A percentile compares a stretch with the other conserved stretches of the same genome.
Evolutionary conservation across 1,140 invertebrate species (phyloP).

Genomic region (Diachasmimorpha longicaudata): DNA sequence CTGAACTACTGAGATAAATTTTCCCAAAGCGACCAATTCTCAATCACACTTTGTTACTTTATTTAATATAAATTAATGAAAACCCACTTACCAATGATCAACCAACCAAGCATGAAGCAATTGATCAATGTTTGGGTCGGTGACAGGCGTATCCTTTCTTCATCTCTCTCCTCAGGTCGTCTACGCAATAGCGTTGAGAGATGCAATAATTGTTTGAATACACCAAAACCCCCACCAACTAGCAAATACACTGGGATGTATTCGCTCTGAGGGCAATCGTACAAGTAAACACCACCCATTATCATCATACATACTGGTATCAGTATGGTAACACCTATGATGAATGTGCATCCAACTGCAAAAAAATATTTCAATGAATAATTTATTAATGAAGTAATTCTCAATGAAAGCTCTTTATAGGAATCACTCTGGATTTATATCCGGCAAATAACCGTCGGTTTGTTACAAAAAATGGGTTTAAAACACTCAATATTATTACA

Average conservation of each 20-base stretch:
- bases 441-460: no score
- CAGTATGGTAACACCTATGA: conserved; percentile 68
- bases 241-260: conserved; percentile 76
- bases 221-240: conserved; percentile 70
- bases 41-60: no score
- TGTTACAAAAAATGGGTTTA: no score
- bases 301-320: conserved; percentile 73
- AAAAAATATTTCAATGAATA: neutral
- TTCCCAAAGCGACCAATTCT: no score
- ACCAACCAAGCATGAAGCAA: conserved; percentile 74
- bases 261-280: conserved; percentile 71
- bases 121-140: conserved; percentile 68
- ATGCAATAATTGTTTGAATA: conserved; percentile 69
- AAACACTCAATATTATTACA: no score
- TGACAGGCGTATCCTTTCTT: conserved; percentile 64
- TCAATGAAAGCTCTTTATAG: no score
- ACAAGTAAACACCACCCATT: conserved; percentile 69
- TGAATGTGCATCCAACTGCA: conserved; percentile 70
- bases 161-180: conserved; percentile 63
- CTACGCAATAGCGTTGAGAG: conserved; percentile 63
- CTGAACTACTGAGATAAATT: neutral
- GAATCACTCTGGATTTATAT: no score
- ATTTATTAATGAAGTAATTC: no score
- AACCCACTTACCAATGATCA: conserved; percentile 66
- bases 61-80: neutral